phyloP scores from a whole-genome alignment of 2,888 invertebrate genomes.

The Diarsia mendica region DNA sequence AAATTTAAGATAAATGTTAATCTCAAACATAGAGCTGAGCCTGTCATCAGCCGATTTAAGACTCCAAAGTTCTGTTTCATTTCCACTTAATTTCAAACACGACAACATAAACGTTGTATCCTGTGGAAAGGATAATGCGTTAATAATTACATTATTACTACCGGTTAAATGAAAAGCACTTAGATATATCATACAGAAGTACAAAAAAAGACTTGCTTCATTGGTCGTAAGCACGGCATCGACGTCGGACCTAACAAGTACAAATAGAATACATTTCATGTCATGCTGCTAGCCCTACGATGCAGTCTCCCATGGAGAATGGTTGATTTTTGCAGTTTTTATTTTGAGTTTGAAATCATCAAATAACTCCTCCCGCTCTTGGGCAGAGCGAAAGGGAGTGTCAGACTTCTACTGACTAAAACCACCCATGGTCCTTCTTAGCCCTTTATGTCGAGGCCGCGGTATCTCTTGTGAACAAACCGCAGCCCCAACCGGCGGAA shows the following conservation, averaged over 20 bases:
- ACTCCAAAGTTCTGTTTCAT: background rate
- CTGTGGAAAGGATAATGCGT: slow-evolving; percentile 44
- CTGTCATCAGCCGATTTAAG: background rate
- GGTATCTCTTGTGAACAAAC: too few relatives aligned
- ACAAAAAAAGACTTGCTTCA: slow-evolving; percentile 37
- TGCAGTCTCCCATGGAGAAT: background rate
- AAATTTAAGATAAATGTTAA: background rate
- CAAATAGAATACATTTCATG: slow-evolving; percentile 18
- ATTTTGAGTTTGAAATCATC: too few relatives aligned
- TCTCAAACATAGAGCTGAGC: background rate
- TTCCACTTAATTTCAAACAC: slow-evolving; percentile 4
- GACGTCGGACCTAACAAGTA: background rate
- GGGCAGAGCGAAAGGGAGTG: too few relatives aligned
- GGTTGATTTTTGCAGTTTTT: background rate
- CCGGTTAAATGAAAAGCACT: slow-evolving; percentile 45
- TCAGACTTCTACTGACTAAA: too few relatives aligned
- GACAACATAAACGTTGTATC: slow-evolving; percentile 3
- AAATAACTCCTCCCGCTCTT: too few relatives aligned
- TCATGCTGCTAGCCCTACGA: background rate
- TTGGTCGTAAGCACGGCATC: slow-evolving; percentile 37
- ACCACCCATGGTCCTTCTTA: too few relatives aligned
- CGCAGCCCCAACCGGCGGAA: too few relatives aligned
- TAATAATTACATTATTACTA: slow-evolving; percentile 50
- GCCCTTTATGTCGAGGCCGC: too few relatives aligned
- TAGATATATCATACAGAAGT: background rate